Evolutionary conservation across 2,113 vertebrate species (phyloP).

Genomic region (Antechinus stuartii): DNA sequence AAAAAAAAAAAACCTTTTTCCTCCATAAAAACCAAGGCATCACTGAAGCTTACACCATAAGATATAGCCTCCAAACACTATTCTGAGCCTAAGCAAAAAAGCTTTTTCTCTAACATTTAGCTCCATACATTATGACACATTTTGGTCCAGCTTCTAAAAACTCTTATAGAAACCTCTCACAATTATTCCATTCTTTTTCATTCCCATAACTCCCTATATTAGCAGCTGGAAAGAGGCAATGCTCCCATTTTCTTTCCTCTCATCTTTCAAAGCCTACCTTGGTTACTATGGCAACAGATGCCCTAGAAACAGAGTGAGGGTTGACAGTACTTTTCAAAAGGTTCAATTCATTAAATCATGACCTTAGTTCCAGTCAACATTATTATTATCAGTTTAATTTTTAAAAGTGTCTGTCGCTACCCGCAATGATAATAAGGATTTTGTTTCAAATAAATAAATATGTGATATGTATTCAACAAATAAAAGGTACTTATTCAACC

Average conservation of each 20-base stretch:
- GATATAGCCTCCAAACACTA: neutral
- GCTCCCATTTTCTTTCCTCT: slow-evolving; percentile 30
- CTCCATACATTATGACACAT: neutral
- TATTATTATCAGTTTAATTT: neutral
- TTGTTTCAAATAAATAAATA: neutral
- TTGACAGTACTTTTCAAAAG: neutral
- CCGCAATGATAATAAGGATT: neutral
- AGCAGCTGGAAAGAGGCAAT: neutral
- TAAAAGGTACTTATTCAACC: neutral
- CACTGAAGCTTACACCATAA: neutral
- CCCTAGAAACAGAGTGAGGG: slow-evolving; percentile 25
- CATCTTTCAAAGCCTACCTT: slow-evolving; percentile 10
- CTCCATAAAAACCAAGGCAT: neutral
- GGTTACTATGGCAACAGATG: slow-evolving; percentile 61
- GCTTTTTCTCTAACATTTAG: neutral
- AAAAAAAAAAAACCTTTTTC: neutral
- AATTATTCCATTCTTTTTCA: neutral
- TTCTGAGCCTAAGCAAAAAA: neutral
- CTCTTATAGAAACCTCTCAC: neutral
- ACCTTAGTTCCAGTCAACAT: neutral
- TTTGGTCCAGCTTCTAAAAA: neutral
- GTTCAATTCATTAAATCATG: neutral
- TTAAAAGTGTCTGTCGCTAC: neutral
- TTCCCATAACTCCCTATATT: neutral
- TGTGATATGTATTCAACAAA: neutral